Base-by-base conservation (phyloP, 2,888 invertebrate genomes). In the Ethmia dodecea region DNA sequence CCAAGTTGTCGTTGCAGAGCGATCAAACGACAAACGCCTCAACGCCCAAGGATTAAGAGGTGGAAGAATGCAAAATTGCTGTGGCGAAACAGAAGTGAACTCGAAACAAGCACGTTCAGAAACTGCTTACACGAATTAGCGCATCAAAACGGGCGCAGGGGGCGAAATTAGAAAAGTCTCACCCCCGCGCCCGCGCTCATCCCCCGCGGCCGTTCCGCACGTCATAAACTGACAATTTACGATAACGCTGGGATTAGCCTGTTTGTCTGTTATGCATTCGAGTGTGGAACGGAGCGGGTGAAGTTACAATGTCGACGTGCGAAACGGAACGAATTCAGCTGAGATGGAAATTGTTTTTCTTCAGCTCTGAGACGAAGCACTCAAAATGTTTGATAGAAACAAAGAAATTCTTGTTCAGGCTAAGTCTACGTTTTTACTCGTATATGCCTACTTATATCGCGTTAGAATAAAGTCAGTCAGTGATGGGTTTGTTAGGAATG, bases 151-250 rank as follows among this genome's bases (percentile, higher is more conserved):
- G 78, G 73, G 80, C 74, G 76, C 67, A 69, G 74, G 74, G 79
- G 81, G 77, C 72, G 74, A 81, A 86, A 83, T 84, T 83, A 81
- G 83, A 83, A 83, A 83, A 79, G 75, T 78, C 75, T 60, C 58
- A 66, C 65, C 52, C 51, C 64, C 54, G 50, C 12, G 11, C 26
- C 26, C 26, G 28, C 16, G 44, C 55, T 54, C 43, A 42, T 41
- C 40, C 63, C 63, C 66, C 71, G 60, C 71, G 64, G 63, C 75
- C 86, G 77, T 83, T 86, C 81, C 73, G 84, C 86, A 87, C 86
- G 86, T 87, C 87, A 86, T 87, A 87, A 87, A 86, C 84, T 86
- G 86, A 86, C 86, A 83, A 87, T 87, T 87, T 87, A 87, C 86
- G 87, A 86, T 87, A 86, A 84, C 81, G 76, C 69, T 69, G 74